Evolutionary conservation across 2,888 invertebrate species (phyloP), one percentile per base, ranked within the genome.

Genomic region (Oscheius sp.): DNA sequence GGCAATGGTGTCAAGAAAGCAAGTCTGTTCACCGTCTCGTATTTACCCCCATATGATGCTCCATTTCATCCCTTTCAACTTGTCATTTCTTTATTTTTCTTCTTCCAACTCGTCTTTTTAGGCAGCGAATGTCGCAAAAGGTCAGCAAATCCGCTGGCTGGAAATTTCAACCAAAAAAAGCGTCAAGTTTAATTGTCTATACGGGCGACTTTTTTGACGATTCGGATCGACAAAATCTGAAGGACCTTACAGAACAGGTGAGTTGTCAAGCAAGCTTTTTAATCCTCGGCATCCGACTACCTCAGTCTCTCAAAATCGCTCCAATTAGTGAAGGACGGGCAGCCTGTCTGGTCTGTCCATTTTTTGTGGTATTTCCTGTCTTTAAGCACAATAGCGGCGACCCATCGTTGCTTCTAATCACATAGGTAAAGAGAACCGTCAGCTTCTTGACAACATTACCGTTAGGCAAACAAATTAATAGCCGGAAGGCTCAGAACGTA

Each of bases 81-180:
- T 22, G n/a, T 17, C 12, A 14, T 47, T 47, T 20, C 47, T 12
- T 47, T 12, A 2, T 17, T n/a, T n/a, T n/a, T n/a, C n/a, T n/a
- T n/a, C n/a, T n/a, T n/a, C 20, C 3, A 6, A 41, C 14, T 6
- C 12, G 41, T 20, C 41, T 41, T 36, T 36, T 36, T 41, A 41
- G n/a, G 20, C n/a, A 41, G 41, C 14, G n/a, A n/a, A 76, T 76
- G 76, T 70, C 73, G 41, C 72, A 76, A 56, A 76, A 76, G 59
- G 70, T 70, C 49, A 74, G 70, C 72, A 73, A 74, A 67, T 74
- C 73, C 41, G 72, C 73, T 41, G 75, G 76, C 20, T 76, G 76
- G 76, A 72, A 73, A 57, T 76, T 76, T 51, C 73, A 76, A 70
- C 71, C 73, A 30, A 68, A 68, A 61, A 71, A 75, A 56, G 70